Evolutionary conservation across 2,113 vertebrate genomes (phyloP).

Genomic region (Sminthopsis crassicaudata): DNA sequence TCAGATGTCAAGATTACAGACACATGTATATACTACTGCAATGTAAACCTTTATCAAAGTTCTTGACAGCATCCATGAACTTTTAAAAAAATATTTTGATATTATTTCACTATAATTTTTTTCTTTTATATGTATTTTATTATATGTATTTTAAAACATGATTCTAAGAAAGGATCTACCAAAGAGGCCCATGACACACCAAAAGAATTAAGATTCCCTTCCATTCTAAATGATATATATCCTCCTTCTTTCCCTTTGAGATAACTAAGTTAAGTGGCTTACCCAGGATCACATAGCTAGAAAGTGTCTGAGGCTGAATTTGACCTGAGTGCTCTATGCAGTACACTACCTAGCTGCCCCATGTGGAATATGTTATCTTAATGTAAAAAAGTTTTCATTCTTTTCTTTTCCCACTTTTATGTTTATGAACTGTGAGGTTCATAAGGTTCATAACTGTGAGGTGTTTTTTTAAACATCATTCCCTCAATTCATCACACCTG

Average conservation of each 20-base stretch:
- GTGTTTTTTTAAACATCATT: neutral
- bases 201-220: too few species aligned
- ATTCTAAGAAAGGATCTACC: neutral
- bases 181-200: neutral
- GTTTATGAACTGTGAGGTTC: neutral
- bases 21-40: constrained; percentile 32
- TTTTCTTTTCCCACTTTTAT: neutral
- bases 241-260: neutral
- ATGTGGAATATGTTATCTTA: neutral
- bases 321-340: neutral
- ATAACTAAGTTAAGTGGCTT: too few species aligned
- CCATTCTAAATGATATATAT: neutral
- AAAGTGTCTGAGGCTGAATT: neutral
- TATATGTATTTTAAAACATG: neutral
- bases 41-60: constrained; percentile 13
- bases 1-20: constrained; percentile 51
- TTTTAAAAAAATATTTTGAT: neutral
- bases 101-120: neutral
- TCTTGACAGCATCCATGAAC: constrained; percentile 20
- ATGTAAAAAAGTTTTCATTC: neutral
- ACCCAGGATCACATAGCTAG: too few species aligned
- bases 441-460: too few species aligned
- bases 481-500: neutral
- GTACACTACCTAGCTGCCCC: neutral
- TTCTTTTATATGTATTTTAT: neutral